phyloP scores from a whole-genome alignment of 2,888 invertebrate species.

The Clunio marinus region DNA sequence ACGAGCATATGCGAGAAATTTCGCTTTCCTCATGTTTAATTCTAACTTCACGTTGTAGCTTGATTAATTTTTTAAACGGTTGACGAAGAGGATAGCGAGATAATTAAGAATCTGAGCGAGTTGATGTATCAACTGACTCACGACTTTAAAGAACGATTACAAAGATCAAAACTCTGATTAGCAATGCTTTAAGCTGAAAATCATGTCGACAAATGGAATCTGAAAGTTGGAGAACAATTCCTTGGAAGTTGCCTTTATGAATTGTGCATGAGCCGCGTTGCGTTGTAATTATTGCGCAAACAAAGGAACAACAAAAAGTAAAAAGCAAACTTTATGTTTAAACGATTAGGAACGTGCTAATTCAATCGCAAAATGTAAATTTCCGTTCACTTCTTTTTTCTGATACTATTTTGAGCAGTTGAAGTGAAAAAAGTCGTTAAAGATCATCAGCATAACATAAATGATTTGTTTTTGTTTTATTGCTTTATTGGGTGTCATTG shows the following conservation, averaged over 20 bases:
- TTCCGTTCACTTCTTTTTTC: slow-evolving; percentile 17
- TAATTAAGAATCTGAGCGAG: not conserved
- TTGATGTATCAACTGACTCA: not conserved
- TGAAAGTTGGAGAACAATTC: not conserved
- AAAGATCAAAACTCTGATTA: not conserved
- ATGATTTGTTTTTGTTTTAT: not conserved
- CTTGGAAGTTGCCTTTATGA: not conserved
- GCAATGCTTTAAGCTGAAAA: too few relatives aligned
- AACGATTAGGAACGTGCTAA: slow-evolving; percentile 38
- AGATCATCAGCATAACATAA: slow-evolving; percentile 12
- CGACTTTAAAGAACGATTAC: not conserved
- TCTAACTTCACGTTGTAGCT: too few relatives aligned
- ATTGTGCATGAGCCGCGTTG: not conserved
- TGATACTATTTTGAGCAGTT: slow-evolving; percentile 16
- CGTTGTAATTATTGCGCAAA: not conserved
- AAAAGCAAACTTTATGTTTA: slow-evolving; percentile 14
- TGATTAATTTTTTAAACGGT: too few relatives aligned
- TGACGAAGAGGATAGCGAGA: not conserved
- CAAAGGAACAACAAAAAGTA: not conserved
- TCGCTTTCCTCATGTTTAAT: too few relatives aligned
- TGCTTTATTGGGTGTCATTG: slow-evolving; percentile 15
- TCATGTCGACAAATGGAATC: not conserved
- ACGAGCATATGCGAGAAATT: too few relatives aligned
- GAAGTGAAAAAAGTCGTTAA: not conserved
- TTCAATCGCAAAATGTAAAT: slow-evolving; percentile 23